phyloP scores from a whole-genome alignment of 2,113 vertebrate genomes.

The Pseudorhombus dupliciocellatus region DNA sequence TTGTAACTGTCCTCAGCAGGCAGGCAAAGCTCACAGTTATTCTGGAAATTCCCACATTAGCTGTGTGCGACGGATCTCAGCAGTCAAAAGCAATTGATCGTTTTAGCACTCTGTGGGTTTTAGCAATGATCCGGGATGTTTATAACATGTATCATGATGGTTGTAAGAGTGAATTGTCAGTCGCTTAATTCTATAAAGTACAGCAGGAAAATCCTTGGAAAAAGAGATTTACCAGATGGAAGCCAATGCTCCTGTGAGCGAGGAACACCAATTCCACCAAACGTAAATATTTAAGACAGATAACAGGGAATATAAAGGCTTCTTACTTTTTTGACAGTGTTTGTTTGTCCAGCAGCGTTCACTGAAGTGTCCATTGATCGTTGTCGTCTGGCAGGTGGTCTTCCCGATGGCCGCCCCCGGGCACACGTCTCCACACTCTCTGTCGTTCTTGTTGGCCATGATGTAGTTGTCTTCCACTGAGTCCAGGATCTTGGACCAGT shows the following conservation, averaged over 20 bases:
- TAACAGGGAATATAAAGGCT: slow-evolving; percentile 2
- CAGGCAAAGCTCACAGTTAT: neutral
- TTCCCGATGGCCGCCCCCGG: slow-evolving; percentile 88
- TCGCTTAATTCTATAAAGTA: neutral
- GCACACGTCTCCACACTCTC: slow-evolving; percentile 94
- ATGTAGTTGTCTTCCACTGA: slow-evolving; percentile 96
- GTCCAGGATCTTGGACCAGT: slow-evolving; percentile 96
- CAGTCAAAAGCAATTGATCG: neutral
- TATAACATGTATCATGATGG: neutral
- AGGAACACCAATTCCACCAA: too few relatives aligned
- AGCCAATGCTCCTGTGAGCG: too few relatives aligned
- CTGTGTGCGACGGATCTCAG: neutral
- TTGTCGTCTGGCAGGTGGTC: slow-evolving; percentile 87
- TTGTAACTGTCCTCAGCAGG: neutral
- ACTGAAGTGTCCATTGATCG: slow-evolving; percentile 91
- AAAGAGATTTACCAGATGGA: neutral
- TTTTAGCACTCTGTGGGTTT: neutral
- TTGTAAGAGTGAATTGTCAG: neutral
- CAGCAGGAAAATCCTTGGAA: neutral
- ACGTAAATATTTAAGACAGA: neutral
- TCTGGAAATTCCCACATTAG: neutral
- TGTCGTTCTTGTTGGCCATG: slow-evolving; percentile 90
- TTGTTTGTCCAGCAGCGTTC: slow-evolving; percentile 94
- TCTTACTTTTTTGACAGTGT: slow-evolving; percentile 92
- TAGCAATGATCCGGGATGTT: neutral